These are phyloP conservation scores for Halcyon leucocephala DNA, from an alignment of 2,797 vertebrate species.

Conservation along the genomic window DNA sequence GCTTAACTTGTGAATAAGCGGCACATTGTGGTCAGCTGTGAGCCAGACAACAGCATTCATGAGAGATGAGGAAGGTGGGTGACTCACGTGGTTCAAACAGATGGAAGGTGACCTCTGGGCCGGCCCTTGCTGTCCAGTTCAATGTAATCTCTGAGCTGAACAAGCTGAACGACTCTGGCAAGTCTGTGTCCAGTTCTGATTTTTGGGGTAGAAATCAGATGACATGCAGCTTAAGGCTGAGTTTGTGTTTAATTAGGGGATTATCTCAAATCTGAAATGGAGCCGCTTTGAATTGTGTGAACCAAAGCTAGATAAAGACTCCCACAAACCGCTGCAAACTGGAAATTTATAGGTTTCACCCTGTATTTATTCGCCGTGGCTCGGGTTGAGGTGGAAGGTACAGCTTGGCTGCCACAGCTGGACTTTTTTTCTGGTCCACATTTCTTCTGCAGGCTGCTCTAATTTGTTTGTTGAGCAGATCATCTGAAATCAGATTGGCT, in stretches of 20 bases:
- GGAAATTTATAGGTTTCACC: conserved; percentile 18
- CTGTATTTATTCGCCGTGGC: conserved; percentile 23
- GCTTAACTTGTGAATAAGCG: background rate
- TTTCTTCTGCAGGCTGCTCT: background rate
- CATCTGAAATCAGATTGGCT: conserved; percentile 1
- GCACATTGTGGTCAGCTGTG: background rate
- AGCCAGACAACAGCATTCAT: background rate
- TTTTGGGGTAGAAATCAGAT: conserved; percentile 59
- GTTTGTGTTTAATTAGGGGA: conserved; percentile 66
- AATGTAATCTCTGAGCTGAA: background rate
- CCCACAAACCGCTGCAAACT: conserved; percentile 27
- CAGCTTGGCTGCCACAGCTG: conserved; percentile 29
- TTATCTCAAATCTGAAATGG: conserved; percentile 64
- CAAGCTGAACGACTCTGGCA: background rate
- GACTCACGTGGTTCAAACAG: background rate
- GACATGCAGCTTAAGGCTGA: conserved; percentile 13
- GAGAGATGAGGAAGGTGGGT: conserved; percentile 31
- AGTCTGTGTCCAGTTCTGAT: conserved; percentile 10
- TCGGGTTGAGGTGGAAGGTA: conserved; percentile 12
- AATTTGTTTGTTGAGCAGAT: conserved; percentile 42
- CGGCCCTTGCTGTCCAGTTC: background rate
- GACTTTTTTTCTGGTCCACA: background rate
- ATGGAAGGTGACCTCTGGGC: background rate
- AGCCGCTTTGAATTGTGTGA: conserved; percentile 52
- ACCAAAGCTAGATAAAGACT: conserved; percentile 38